A percentile compares a stretch with the other conserved stretches of the same genome.
These are phyloP conservation scores for Holotrichia oblita DNA, from an alignment of 1,140 invertebrate species.

Conservation along the genomic window DNA sequence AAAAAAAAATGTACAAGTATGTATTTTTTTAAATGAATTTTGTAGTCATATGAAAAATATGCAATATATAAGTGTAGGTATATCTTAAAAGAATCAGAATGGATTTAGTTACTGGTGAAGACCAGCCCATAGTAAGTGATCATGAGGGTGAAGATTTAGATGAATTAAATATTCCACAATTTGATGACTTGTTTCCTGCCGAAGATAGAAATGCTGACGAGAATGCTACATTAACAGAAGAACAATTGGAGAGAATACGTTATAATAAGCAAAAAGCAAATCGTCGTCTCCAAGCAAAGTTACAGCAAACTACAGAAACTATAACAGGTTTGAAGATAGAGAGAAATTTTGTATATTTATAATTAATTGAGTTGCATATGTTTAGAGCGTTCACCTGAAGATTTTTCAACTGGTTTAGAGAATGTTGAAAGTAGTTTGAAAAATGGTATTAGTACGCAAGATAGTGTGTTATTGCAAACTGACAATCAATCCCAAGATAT, in stretches of 20 bases:
- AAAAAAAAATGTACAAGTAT: constrained; percentile 70
- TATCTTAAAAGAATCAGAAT: constrained; percentile 56
- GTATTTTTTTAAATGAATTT: constrained; percentile 39
- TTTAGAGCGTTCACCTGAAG: no score
- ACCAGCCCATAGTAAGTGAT: constrained; percentile 45
- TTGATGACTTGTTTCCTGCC: not conserved
- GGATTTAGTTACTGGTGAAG: constrained; percentile 52
- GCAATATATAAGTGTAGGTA: constrained; percentile 51
- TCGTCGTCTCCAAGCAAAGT: constrained; percentile 52
- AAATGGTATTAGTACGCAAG: no score
- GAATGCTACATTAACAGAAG: constrained; percentile 52
- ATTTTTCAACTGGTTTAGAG: no score
- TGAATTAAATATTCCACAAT: no score
- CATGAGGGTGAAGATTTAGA: constrained; percentile 46
- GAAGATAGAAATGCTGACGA: constrained; percentile 8
- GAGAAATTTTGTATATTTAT: no score
- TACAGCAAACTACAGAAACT: no score
- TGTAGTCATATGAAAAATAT: not conserved
- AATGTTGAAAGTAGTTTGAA: no score
- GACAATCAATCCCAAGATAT: no score
- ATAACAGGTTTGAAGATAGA: no score
- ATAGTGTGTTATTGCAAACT: no score
- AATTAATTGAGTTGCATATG: no score
- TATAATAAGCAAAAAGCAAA: constrained; percentile 55
- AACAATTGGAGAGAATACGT: constrained; percentile 55